Base-by-base conservation (phyloP, 2,113 vertebrate species). In the Crocuta crocuta region DNA sequence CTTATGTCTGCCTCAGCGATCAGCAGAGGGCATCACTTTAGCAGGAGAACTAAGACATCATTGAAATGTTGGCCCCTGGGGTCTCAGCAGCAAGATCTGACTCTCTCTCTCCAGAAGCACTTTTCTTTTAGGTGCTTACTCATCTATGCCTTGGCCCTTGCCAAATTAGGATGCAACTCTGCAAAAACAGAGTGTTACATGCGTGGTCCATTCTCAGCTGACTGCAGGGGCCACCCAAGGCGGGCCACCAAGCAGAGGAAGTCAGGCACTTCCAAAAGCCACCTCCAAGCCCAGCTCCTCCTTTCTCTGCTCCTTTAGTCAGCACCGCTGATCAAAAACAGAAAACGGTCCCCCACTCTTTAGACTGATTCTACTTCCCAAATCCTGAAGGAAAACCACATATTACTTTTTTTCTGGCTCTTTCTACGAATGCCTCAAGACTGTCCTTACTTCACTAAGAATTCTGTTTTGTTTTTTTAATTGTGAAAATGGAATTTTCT, bases 261-360 rank as follows among this genome's bases (percentile, higher is more conserved):
- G 79, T 21, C 53, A 91, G 80, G 73, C 21, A 71, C 70, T 90
- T 88, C 39, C 45, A 88, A 91, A 39, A 10, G 39, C 33, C 76
- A 78, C 70, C 55, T 80, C 82, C 85, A 88, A 53, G 78, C 8
- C 43, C 86, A 55, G 19, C 45, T 66, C 53, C 65, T 65, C 24
- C 28, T 76, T 94, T 43, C 68, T 58, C 7, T 39, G 33, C 84
- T n/a, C 89, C 58, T 91, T 96, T 76, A 35, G 50, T 95, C 85
- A 97, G 71, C 82, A 80, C 71, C 4, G 73, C 50, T 89, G 80
- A 93, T 58, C 79, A 74, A 83, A 98, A 89, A 88, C 26, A 79
- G 76, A 94, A 95, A 89, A 82, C 6, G 33, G 8, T 48, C 33
- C 19, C 33, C 31, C 4, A 4, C 26, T 71, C 82, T 94, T 89